These are phyloP conservation scores for Mesitornis unicolor DNA, from an alignment of 2,113 vertebrate genomes.

Conservation along the genomic window DNA sequence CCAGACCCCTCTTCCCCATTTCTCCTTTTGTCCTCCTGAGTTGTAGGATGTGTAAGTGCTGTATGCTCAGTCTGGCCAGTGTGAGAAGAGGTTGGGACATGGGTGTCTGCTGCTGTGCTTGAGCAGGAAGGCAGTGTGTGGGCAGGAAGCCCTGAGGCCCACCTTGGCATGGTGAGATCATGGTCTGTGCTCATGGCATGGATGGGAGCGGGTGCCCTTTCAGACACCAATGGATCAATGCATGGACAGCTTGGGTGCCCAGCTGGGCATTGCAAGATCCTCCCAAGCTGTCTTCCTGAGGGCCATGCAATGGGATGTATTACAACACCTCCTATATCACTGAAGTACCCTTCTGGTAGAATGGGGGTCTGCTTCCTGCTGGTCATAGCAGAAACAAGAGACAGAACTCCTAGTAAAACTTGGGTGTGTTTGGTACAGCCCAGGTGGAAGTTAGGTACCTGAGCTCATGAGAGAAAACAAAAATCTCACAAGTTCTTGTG, in stretches of 20 bases:
- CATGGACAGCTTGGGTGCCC: background rate
- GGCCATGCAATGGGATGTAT: no score
- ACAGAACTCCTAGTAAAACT: background rate
- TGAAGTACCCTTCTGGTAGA: background rate
- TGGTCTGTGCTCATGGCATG: background rate
- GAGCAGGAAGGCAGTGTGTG: background rate
- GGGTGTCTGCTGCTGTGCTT: background rate
- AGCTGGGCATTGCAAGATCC: background rate
- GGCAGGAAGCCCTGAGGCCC: background rate
- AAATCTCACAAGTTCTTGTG: background rate
- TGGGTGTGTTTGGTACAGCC: background rate
- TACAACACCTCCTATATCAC: background rate
- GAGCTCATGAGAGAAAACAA: background rate
- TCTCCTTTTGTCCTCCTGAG: background rate
- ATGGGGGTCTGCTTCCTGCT: background rate
- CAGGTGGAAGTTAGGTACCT: background rate
- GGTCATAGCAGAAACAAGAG: background rate
- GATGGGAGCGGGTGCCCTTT: background rate
- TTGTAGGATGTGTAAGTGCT: background rate
- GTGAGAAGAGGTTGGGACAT: background rate
- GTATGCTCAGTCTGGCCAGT: rapidly evolving
- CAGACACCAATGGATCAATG: background rate
- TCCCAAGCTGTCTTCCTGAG: background rate
- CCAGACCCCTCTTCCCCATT: background rate
- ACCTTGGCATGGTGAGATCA: background rate